phyloP scores from a whole-genome alignment of 2,797 vertebrate genomes.

The Sebastiscus albofasciatus region DNA sequence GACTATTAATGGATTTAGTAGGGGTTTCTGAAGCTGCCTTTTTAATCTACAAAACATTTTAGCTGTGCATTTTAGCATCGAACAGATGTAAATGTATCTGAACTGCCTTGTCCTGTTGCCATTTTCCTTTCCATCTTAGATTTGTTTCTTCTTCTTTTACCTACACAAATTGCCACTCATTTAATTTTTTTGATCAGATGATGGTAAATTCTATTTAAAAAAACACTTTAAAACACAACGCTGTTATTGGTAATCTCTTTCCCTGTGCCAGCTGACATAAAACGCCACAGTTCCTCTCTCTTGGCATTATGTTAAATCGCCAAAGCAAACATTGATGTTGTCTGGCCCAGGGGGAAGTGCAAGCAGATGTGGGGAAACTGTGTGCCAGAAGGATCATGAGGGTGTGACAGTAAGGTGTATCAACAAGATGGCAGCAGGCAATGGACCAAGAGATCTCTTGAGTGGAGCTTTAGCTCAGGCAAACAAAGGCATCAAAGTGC shows the following conservation, averaged over 20 bases:
- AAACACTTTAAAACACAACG: background rate
- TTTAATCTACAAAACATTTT: background rate
- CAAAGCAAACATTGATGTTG: constrained; percentile 51
- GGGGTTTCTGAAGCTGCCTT: background rate
- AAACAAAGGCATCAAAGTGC: constrained; percentile 9
- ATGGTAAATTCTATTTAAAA: background rate
- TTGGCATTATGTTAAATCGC: constrained; percentile 32
- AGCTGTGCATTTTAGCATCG: background rate
- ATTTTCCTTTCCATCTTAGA: background rate
- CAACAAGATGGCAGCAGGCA: constrained; percentile 48
- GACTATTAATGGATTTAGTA: constrained; percentile 7
- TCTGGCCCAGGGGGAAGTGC: constrained; percentile 36
- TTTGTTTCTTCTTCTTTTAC: background rate
- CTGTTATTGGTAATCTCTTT: background rate
- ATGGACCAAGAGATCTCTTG: constrained; percentile 40
- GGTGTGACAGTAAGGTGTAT: constrained; percentile 53
- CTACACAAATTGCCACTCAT: background rate
- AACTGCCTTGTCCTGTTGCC: background rate
- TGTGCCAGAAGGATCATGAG: constrained; percentile 45
- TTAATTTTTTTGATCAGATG: background rate
- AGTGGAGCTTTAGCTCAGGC: constrained; percentile 10
- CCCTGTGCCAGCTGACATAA: constrained; percentile 17
- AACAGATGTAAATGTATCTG: background rate
- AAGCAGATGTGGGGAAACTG: constrained; percentile 48
- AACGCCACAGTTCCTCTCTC: constrained; percentile 28